These are phyloP conservation scores for Oryzias woworae DNA, from an alignment of 2,113 vertebrate species.

Conservation along the genomic window DNA sequence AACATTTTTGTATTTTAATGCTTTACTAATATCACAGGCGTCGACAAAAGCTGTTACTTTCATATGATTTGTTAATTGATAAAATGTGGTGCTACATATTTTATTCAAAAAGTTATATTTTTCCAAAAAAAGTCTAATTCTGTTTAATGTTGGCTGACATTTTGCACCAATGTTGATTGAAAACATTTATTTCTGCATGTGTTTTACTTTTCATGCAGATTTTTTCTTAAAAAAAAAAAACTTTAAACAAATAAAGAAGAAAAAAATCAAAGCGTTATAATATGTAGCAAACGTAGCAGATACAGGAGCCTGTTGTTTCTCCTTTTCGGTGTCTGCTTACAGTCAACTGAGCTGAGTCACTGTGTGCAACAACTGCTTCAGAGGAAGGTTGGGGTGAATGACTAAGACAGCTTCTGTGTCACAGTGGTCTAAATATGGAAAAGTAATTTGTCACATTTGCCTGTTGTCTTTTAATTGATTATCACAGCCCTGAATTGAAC, in stretches of 20 bases:
- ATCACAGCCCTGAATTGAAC: slow-evolving; percentile 25
- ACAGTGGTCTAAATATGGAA: slow-evolving; percentile 46
- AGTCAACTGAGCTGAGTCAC: slow-evolving; percentile 33
- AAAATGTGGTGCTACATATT: too few species aligned
- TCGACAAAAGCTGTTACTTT: too few species aligned
- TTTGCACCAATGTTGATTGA: too few species aligned
- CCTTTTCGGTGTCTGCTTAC: slow-evolving; percentile 27
- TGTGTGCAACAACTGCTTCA: slow-evolving; percentile 11
- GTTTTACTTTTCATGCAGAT: too few species aligned
- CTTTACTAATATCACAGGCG: too few species aligned
- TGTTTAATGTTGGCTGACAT: too few species aligned
- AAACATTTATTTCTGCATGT: too few species aligned
- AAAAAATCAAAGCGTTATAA: background rate
- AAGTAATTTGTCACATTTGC: slow-evolving; percentile 34
- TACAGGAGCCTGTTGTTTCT: background rate
- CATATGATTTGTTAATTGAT: too few species aligned
- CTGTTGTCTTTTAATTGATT: slow-evolving; percentile 41
- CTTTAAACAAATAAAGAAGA: background rate
- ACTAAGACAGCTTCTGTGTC: slow-evolving; percentile 39
- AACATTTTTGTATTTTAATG: too few species aligned
- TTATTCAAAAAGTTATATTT: too few species aligned
- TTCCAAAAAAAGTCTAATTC: too few species aligned
- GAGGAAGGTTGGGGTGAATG: slow-evolving; percentile 25
- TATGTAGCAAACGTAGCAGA: background rate
- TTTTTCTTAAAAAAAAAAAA: too few species aligned